Base-by-base conservation (phyloP, 2,113 vertebrate genomes). In the Thamnophis sirtalis region DNA sequence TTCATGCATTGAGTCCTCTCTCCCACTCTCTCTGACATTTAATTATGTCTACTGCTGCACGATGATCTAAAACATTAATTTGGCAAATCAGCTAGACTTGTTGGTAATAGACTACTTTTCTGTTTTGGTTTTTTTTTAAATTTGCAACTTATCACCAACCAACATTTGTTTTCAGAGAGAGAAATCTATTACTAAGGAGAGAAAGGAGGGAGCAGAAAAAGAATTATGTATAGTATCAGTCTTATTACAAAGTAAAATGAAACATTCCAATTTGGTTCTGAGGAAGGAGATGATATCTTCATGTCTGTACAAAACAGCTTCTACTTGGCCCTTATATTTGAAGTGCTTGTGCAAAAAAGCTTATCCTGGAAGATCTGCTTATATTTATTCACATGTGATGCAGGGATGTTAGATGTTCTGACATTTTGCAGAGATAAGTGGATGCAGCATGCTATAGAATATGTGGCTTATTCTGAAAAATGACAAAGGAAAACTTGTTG, bases 1-100 rank as follows among this genome's bases (percentile, higher is more conserved):
- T 92, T 96, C 96, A 91, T 91, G 89, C 85, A 90, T 91, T 95
- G 91, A 91, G 92, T 84, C 90, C 90, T 73, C 86, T 10, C 11
- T 1, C 58, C 33, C 93, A 94, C 89, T 95, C 87, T 91, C 48
- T 58, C 63, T 95, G 96, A 97, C 95, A 96, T 92, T 95, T 97
- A 96, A 95, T 97, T 96, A 96, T 92, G 85, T 95, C 95, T 96
- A 91, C 92, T 4, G 49, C 89, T 92, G 92, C 86, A 91, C 48
- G 60, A 94, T 95, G 95, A 93, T 89, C 95, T 60, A 80, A 96
- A 96, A 93, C 94, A 94, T 94, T 96, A 95, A 97, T 96, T 96
- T 92, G 63, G 93, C 93, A 96, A 94, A 95, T 95, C 92, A 92
- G 54, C 87, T 94, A 93, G 92, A 95, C 94, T 91, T 94, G 87